phyloP scores from a whole-genome alignment of 2,888 invertebrate species.

The Brachypterus glaber region DNA sequence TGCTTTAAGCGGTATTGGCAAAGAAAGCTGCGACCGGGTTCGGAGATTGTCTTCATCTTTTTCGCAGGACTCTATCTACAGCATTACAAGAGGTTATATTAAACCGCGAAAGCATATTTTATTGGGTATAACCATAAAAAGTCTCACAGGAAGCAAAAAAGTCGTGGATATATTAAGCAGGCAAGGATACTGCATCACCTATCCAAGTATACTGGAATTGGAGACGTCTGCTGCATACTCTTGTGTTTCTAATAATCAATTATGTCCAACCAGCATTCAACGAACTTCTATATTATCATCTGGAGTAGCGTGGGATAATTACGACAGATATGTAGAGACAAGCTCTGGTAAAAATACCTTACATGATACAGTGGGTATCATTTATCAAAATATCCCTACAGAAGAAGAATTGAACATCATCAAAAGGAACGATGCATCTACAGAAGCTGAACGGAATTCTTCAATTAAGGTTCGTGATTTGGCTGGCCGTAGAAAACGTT shows the following conservation, averaged over 20 bases:
- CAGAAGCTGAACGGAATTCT: slow-evolving; percentile 3
- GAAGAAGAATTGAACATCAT: slow-evolving; percentile 16
- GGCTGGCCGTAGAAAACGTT: slow-evolving; percentile 18
- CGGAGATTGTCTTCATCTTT: slow-evolving; percentile 17
- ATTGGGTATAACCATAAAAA: slow-evolving; percentile 21
- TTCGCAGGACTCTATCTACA: slow-evolving; percentile 19
- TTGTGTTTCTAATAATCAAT: slow-evolving; percentile 13
- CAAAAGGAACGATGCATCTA: slow-evolving; percentile 10
- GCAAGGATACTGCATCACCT: slow-evolving; percentile 19
- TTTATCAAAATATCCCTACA: slow-evolving; percentile 29
- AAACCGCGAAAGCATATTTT: slow-evolving; percentile 20
- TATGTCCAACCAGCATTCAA: slow-evolving; percentile 20
- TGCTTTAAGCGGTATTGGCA: slow-evolving; percentile 19
- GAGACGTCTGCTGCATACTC: slow-evolving; percentile 22
- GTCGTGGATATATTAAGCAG: slow-evolving; percentile 19
- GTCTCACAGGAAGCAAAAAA: slow-evolving; percentile 21
- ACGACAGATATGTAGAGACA: slow-evolving; percentile 23
- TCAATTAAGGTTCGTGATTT: slow-evolving; percentile 15
- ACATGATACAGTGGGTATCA: slow-evolving; percentile 32
- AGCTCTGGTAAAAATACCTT: slow-evolving; percentile 23
- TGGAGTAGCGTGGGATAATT: slow-evolving; percentile 26
- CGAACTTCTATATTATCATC: slow-evolving; percentile 18
- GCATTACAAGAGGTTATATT: slow-evolving; percentile 18
- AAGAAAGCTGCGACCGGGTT: slow-evolving; percentile 14
- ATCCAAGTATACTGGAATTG: slow-evolving; percentile 15